phyloP scores from a whole-genome alignment of 30 jellyfish, hydroid and myxozoan species.

The Aurelia aurita complex sp. Pacific region DNA sequence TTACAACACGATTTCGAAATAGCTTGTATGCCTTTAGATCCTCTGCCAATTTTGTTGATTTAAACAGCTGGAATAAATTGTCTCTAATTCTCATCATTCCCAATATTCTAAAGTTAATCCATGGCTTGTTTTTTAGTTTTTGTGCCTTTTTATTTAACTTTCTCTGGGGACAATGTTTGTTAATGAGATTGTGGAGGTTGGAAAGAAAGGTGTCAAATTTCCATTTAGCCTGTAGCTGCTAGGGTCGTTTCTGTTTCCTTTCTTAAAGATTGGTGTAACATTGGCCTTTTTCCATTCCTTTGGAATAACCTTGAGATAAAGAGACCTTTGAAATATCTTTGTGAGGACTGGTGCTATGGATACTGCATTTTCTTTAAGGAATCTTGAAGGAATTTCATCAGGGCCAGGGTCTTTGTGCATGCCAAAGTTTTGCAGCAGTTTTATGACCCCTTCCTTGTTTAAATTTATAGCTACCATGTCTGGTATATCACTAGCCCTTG shows the following conservation, averaged over 20 bases:
- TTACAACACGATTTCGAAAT: too few species aligned
- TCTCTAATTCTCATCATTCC: too few species aligned
- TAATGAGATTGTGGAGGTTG: too few species aligned
- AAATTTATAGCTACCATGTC: neutral
- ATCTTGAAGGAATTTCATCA: slow-evolving; percentile 5
- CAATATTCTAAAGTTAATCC: too few species aligned
- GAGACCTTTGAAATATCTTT: slow-evolving; percentile 20
- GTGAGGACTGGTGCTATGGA: slow-evolving; percentile 14
- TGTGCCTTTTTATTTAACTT: too few species aligned
- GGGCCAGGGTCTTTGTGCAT: slow-evolving; percentile 24
- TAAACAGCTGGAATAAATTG: too few species aligned
- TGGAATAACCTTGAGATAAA: slow-evolving; percentile 6
- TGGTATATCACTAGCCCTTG: neutral
- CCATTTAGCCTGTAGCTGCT: slow-evolving; percentile 42
- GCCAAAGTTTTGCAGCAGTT: slow-evolving; percentile 3
- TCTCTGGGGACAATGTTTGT: too few species aligned
- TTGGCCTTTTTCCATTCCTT: slow-evolving; percentile 29
- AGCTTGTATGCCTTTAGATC: too few species aligned
- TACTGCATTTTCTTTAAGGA: slow-evolving; percentile 16
- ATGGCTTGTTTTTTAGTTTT: too few species aligned
- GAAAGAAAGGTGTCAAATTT: too few species aligned
- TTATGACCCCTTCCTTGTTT: neutral
- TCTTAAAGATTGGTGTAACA: slow-evolving; percentile 35
- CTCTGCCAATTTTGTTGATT: too few species aligned
- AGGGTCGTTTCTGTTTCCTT: slow-evolving; percentile 22